Conservation (phyloP, 1,140 invertebrate genomes). For the Apocrypta bakeri region DNA sequence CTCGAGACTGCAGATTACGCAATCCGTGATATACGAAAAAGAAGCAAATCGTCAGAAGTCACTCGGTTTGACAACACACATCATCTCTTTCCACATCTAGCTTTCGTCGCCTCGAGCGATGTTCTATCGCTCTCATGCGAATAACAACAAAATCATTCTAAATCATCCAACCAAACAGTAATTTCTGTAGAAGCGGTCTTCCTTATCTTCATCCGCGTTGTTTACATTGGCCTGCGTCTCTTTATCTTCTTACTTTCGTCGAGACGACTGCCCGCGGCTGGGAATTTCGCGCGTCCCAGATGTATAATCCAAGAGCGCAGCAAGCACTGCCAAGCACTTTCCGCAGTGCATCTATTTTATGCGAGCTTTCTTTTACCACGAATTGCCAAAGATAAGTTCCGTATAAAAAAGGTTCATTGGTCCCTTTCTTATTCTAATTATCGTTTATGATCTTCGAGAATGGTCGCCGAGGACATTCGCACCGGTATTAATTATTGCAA, state of each 20-base stretch:
- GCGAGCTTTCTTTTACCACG: background rate
- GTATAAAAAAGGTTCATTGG: no score
- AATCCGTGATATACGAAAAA: no score
- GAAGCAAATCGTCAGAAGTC: no score
- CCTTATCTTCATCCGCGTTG: background rate
- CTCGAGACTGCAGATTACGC: no score
- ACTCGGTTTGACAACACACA: no score
- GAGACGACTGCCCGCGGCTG: constrained; percentile 5
- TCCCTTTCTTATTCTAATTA: background rate
- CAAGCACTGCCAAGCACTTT: background rate
- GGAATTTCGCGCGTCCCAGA: constrained; percentile 29
- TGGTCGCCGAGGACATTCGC: background rate
- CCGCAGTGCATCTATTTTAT: background rate
- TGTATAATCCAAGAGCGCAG: background rate
- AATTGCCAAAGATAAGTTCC: background rate
- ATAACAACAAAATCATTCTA: constrained; percentile 7
- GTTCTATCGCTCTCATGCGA: background rate
- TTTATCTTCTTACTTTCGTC: background rate
- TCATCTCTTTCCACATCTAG: no score
- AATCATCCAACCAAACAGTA: constrained; percentile 18
- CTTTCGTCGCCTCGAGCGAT: no score
- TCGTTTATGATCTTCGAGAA: background rate
- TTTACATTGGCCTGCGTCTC: constrained; percentile 11
- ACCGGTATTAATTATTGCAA: no score
- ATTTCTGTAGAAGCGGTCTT: background rate